Percentiles rank a stretch among this genome's conserved stretches.
Evolutionary conservation across 2,113 vertebrate genomes (phyloP).

Genomic region (Dascyllus trimaculatus): DNA sequence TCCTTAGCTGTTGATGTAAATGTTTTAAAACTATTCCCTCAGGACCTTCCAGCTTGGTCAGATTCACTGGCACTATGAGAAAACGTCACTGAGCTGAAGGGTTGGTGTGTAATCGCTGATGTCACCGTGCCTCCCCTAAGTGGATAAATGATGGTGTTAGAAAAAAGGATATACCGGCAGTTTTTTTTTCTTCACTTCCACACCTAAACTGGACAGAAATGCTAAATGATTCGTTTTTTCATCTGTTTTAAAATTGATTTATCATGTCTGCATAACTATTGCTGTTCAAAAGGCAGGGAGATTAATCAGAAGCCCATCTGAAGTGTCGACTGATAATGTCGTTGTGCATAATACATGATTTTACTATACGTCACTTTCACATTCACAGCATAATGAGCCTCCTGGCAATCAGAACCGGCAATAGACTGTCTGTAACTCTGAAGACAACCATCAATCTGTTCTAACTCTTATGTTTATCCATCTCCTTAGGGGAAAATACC

Average conservation of each 20-base stretch:
- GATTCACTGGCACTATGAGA: conserved; percentile 10
- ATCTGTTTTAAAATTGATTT: conserved; percentile 23
- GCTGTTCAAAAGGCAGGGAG: conserved; percentile 20
- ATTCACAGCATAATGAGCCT: conserved; percentile 22
- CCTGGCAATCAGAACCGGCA: conserved; percentile 14
- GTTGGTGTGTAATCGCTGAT: conserved; percentile 39
- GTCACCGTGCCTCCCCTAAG: not conserved
- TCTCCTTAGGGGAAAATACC: conserved; percentile 73
- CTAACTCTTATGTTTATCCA: conserved; percentile 13
- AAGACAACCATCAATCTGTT: not conserved
- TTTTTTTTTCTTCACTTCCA: not conserved
- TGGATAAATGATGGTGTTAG: conserved; percentile 26
- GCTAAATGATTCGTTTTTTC: conserved; percentile 23
- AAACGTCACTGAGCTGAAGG: conserved; percentile 32
- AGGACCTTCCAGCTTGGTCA: conserved; percentile 19
- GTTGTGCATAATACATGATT: conserved; percentile 66
- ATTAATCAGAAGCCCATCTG: conserved; percentile 44
- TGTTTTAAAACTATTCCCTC: conserved; percentile 60
- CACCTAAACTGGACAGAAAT: conserved; percentile 11
- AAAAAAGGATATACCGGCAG: not conserved
- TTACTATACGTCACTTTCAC: conserved; percentile 50
- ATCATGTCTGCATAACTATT: not conserved
- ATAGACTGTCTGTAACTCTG: not conserved
- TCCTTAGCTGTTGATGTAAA: conserved; percentile 59
- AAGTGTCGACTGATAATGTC: conserved; percentile 8